phyloP scores from a whole-genome alignment of 2,888 invertebrate genomes.

The Melangyna quadrimaculata region DNA sequence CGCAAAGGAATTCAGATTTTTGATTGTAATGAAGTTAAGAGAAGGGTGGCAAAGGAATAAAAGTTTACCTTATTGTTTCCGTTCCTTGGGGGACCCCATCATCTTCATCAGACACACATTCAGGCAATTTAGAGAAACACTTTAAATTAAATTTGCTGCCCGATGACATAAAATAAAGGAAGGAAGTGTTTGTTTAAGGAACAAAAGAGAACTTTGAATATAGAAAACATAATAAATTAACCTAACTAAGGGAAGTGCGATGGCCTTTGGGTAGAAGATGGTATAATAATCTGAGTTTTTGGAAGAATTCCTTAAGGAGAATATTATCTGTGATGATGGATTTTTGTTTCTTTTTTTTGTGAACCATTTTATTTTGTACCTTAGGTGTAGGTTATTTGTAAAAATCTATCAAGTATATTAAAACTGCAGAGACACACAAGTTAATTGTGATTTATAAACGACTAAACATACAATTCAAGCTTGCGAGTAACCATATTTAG shows the following conservation, averaged over 20 bases:
- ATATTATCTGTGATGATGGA: not conserved
- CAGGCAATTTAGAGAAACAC: not conserved
- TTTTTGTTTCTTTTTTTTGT: not conserved
- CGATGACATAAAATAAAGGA: constrained; percentile 19
- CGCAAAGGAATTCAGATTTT: constrained; percentile 45
- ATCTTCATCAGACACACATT: not conserved
- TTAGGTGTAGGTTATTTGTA: too few species aligned
- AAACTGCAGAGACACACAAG: too few species aligned
- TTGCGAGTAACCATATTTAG: too few species aligned
- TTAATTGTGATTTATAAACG: too few species aligned
- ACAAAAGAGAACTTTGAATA: constrained; percentile 3
- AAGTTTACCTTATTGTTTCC: constrained; percentile 33
- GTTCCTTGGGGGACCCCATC: not conserved
- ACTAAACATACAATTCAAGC: too few species aligned
- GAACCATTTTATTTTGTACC: not conserved
- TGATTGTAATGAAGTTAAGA: constrained; percentile 43
- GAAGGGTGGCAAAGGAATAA: not conserved
- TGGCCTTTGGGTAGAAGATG: not conserved
- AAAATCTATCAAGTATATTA: too few species aligned
- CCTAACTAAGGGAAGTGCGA: not conserved
- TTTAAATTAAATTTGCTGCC: constrained; percentile 46
- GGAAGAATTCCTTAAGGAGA: not conserved
- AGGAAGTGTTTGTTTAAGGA: constrained; percentile 21
- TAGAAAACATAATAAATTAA: constrained; percentile 16
- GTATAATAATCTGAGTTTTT: not conserved